Base-by-base conservation (phyloP, 2,113 vertebrate species). In the Bungarus multicinctus region DNA sequence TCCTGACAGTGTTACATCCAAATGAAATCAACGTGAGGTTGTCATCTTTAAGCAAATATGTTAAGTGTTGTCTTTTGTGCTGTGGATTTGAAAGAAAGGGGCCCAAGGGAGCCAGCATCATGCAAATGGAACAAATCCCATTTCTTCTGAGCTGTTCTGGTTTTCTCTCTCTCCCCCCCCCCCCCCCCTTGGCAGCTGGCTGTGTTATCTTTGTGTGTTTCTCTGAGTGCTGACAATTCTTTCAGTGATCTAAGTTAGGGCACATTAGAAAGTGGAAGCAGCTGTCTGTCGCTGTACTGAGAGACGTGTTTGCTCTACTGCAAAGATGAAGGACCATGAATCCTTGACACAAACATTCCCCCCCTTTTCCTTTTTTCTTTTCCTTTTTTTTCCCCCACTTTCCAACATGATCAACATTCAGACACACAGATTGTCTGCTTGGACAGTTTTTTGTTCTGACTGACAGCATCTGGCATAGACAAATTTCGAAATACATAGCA, bases 271-370 rank as follows among this genome's bases (percentile, higher is more conserved):
- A 99, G 99, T 99, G 98, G 98, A 99, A 98, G 98, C 98, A 99
- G 98, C 98, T 99, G 99, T 99, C 99, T 99, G 98, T 99, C 98
- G 98, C 98, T 98, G 98, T 98, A 98, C 98, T 98, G 98, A 98
- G 99, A 98, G 99, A 99, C 97, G 98, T 99, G 98, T 99, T 99
- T 99, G 98, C 98, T 99, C 98, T 99, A 98, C 99, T 99, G 99
- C 99, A 98, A 98, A 99, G 98, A 99, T 99, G 98, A 99, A 99
- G 98, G 99, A 99, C 99, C 98, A 97, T 97, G 98, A 98, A 99
- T 99, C 99, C 99, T 99, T 99, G 98, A 99, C 98, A 99, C 98
- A 98, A 98, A 98, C 98, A 97, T 97, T 97, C 97, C 97, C 39
- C 95, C 96, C 47, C 47, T 8, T 8, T 97, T 97, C 97, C 96